These are phyloP conservation scores for Burhinus bistriatus DNA, from an alignment of 2,113 vertebrate genomes.

Conservation along the genomic window DNA sequence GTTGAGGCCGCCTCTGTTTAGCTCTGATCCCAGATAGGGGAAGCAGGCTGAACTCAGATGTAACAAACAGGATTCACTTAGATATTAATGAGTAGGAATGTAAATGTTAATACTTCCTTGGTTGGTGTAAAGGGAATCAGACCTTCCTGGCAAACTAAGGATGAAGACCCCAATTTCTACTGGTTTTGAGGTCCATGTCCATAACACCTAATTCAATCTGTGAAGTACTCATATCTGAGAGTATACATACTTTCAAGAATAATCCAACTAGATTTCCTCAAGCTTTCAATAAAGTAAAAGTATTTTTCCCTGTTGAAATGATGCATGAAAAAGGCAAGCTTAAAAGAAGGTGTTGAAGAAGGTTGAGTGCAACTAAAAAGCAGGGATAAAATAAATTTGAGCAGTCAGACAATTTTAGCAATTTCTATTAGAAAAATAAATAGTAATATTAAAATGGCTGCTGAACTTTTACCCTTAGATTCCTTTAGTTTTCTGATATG, in stretches of 20 bases:
- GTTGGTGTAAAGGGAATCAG: neutral
- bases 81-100: neutral
- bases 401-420: neutral
- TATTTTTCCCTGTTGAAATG: neutral
- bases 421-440: neutral
- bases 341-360: neutral
- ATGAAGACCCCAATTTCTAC: neutral
- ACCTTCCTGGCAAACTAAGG: neutral
- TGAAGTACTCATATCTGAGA: neutral
- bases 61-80: neutral
- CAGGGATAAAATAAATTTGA: neutral
- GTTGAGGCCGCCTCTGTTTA: neutral
- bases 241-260: neutral
- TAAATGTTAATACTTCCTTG: neutral
- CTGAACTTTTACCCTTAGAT: neutral
- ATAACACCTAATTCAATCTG: neutral
- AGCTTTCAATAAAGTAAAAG: neutral
- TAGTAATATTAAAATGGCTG: neutral
- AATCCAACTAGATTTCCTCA: neutral
- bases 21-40: neutral
- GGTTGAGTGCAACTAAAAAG: neutral
- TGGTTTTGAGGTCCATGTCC: neutral
- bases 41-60: neutral
- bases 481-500: neutral
- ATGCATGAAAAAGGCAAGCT: neutral